phyloP scores from a whole-genome alignment of 1,140 invertebrate genomes.

The Phortica variegata region DNA sequence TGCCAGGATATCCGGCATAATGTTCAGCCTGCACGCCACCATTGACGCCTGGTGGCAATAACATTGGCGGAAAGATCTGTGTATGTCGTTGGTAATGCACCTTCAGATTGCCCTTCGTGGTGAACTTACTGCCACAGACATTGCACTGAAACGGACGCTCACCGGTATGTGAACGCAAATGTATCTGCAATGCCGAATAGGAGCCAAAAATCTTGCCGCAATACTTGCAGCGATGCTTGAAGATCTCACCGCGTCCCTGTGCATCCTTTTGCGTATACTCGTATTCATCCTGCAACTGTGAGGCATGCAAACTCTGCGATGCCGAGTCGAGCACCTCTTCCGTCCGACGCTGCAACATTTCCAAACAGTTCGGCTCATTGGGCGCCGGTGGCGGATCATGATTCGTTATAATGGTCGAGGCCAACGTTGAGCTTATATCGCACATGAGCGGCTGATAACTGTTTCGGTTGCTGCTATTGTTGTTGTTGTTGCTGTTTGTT shows the following conservation, averaged over 20 bases:
- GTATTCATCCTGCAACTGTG: slow-evolving; percentile 83
- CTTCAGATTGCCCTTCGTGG: slow-evolving; percentile 96
- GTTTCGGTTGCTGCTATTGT: background rate
- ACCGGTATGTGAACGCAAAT: slow-evolving; percentile 93
- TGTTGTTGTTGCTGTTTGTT: slow-evolving; percentile 4
- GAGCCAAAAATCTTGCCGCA: slow-evolving; percentile 98
- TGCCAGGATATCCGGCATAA: slow-evolving; percentile 8
- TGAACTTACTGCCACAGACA: slow-evolving; percentile 95
- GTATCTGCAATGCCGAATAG: slow-evolving; percentile 92
- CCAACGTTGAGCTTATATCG: slow-evolving; percentile 67
- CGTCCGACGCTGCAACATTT: slow-evolving; percentile 86
- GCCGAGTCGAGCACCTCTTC: slow-evolving; percentile 90
- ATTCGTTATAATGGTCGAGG: slow-evolving; percentile 84
- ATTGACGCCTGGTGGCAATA: slow-evolving; percentile 60
- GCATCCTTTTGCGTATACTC: slow-evolving; percentile 63
- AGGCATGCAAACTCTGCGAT: slow-evolving; percentile 82
- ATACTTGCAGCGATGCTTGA: slow-evolving; percentile 95
- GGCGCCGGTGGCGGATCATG: slow-evolving; percentile 70
- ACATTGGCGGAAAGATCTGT: slow-evolving; percentile 76
- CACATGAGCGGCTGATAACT: slow-evolving; percentile 38
- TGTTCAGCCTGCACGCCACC: slow-evolving; percentile 6
- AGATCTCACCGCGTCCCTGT: slow-evolving; percentile 75
- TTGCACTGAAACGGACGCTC: slow-evolving; percentile 98
- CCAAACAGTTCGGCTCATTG: slow-evolving; percentile 80
- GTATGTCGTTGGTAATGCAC: slow-evolving; percentile 96